Conservation (phyloP, 2,113 vertebrate species). For the Thomomys bottae region DNA sequence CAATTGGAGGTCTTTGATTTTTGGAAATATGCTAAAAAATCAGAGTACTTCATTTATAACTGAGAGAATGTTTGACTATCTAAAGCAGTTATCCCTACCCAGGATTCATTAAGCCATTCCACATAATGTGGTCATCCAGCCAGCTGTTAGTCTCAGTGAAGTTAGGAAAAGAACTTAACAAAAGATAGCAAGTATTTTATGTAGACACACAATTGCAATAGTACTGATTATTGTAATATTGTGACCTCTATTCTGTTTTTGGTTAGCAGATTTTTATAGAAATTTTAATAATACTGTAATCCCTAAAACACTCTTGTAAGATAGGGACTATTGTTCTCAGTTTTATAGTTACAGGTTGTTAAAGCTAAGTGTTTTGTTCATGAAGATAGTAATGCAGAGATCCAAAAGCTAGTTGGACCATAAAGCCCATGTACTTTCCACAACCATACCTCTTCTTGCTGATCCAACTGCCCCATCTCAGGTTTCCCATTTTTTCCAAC, state of each 20-base stretch:
- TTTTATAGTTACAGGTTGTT: neutral
- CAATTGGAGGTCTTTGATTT: neutral
- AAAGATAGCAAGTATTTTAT: conserved; percentile 3
- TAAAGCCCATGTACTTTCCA: neutral
- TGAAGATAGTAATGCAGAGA: neutral
- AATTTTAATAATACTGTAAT: neutral
- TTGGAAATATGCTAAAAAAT: neutral
- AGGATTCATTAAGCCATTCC: neutral
- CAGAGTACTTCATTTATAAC: neutral
- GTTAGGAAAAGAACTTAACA: neutral
- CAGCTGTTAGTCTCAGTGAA: neutral
- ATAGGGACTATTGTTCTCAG: neutral
- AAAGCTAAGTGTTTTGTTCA: conserved; percentile 15
- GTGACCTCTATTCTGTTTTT: neutral
- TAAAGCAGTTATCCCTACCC: neutral
- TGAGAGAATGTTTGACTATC: neutral
- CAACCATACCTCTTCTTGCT: neutral
- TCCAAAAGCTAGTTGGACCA: neutral
- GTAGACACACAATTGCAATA: neutral
- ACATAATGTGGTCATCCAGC: neutral
- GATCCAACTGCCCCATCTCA: neutral
- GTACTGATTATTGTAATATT: neutral
- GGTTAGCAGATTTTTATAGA: neutral
- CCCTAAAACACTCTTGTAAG: neutral
- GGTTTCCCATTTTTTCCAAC: neutral